Percentiles rank a stretch among this genome's conserved stretches.
These are phyloP conservation scores for Sepiola atlantica DNA, from an alignment of 2,888 invertebrate genomes.

Conservation along the genomic window DNA sequence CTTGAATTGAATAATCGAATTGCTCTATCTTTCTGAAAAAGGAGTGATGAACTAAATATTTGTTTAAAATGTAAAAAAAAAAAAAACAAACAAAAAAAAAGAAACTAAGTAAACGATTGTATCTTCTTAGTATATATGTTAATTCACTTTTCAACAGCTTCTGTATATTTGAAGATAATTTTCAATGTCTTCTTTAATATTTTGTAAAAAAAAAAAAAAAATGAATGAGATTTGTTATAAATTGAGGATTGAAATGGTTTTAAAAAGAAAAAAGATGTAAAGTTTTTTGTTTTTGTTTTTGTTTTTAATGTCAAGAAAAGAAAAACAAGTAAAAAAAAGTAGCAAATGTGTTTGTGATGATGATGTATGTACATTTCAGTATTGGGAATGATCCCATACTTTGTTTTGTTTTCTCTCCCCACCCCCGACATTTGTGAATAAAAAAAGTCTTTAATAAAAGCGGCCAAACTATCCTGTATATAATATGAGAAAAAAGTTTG, in stretches of 20 bases:
- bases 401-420: neutral
- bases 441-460: neutral
- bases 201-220: neutral
- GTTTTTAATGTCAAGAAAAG: neutral
- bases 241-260: no score
- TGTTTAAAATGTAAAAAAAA: neutral
- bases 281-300: neutral
- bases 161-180: neutral
- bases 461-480: neutral
- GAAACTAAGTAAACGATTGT: no score
- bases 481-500: no score
- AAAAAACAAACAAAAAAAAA: no score
- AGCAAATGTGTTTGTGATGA: conserved; percentile 32
- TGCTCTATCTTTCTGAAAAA: neutral
- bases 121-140: neutral
- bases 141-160: neutral
- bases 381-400: neutral
- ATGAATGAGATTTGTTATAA: neutral
- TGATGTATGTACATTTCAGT: conserved; percentile 22
- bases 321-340: neutral
- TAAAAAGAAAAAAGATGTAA: neutral
- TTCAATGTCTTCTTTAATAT: conserved; percentile 13
- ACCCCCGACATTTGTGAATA: neutral
- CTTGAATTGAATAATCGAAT: neutral
- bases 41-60: neutral